phyloP scores from a whole-genome alignment of 2,888 invertebrate genomes.

The Brachylomia viminalis region DNA sequence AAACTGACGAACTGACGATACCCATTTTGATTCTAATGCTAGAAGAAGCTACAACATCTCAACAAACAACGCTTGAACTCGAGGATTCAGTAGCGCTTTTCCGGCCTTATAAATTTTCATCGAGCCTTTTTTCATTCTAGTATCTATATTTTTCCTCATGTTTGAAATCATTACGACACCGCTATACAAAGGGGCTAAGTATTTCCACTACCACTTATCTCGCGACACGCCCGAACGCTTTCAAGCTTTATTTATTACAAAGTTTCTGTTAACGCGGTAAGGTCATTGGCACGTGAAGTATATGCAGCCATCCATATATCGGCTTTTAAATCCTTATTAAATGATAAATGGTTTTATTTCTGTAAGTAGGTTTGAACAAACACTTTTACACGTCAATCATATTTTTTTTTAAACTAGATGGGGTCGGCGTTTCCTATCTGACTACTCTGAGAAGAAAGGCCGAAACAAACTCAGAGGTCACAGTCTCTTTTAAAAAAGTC shows the following conservation, averaged over 20 bases:
- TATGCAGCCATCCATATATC: constrained; percentile 29
- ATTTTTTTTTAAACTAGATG: too few species aligned
- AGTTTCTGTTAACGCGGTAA: constrained; percentile 47
- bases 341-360: too few species aligned
- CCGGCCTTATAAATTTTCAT: background rate
- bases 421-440: too few species aligned
- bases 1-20: background rate
- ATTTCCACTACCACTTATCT: constrained; percentile 7
- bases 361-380: too few species aligned
- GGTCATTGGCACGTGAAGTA: constrained; percentile 73
- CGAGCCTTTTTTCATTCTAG: background rate
- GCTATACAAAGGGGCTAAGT: background rate
- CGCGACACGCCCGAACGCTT: constrained; percentile 29
- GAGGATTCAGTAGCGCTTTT: background rate
- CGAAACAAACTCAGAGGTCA: too few species aligned
- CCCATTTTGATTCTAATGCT: background rate
- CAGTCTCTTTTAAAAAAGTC: too few species aligned
- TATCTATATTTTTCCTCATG: background rate
- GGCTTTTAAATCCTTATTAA: constrained; percentile 20
- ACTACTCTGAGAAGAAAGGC: too few species aligned
- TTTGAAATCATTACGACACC: background rate
- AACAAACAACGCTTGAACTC: background rate
- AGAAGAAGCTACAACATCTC: constrained; percentile 10
- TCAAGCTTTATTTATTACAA: constrained; percentile 41
- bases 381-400: too few species aligned